A percentile compares a stretch with the other conserved stretches of the same genome.
Conservation (phyloP, 2,888 invertebrate species). For the Lasioglossum vierecki region DNA sequence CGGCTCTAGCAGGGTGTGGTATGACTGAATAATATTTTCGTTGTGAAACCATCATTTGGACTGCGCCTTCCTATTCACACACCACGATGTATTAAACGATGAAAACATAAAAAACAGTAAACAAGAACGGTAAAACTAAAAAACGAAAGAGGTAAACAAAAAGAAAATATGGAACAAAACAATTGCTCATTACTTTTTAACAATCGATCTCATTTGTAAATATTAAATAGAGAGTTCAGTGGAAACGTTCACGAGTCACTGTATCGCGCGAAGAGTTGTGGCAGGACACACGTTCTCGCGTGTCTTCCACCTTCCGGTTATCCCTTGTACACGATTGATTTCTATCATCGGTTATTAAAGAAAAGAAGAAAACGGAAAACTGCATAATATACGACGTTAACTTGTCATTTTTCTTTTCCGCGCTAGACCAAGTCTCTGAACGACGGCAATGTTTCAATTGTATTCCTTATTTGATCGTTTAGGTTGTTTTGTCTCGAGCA, state of each 20-base stretch:
- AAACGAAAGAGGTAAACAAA: conserved; percentile 39
- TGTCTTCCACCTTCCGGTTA: conserved; percentile 28
- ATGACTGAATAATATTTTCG: conserved; percentile 69
- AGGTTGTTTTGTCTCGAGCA: conserved; percentile 40
- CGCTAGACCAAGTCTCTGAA: conserved; percentile 32
- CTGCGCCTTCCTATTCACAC: conserved; percentile 76
- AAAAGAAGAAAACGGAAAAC: conserved; percentile 19
- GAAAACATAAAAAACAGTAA: neutral
- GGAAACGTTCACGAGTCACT: conserved; percentile 48
- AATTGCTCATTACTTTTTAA: conserved; percentile 78
- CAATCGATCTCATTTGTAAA: conserved; percentile 78
- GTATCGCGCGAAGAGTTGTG: neutral
- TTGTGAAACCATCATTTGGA: conserved; percentile 61
- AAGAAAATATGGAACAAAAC: conserved; percentile 58
- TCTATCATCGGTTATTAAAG: conserved; percentile 46
- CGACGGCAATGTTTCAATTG: conserved; percentile 50
- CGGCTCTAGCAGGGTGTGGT: conserved; percentile 73
- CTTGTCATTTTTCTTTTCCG: conserved; percentile 31
- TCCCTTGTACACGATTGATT: conserved; percentile 36
- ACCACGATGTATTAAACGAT: conserved; percentile 55
- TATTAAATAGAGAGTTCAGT: conserved; percentile 69
- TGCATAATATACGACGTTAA: conserved; percentile 21
- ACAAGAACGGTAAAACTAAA: conserved; percentile 21
- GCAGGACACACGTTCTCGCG: conserved; percentile 9
- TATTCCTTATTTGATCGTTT: conserved; percentile 34